These are phyloP conservation scores for Bolborhynchus lineola DNA, from an alignment of 2,113 vertebrate genomes.

Conservation along the genomic window DNA sequence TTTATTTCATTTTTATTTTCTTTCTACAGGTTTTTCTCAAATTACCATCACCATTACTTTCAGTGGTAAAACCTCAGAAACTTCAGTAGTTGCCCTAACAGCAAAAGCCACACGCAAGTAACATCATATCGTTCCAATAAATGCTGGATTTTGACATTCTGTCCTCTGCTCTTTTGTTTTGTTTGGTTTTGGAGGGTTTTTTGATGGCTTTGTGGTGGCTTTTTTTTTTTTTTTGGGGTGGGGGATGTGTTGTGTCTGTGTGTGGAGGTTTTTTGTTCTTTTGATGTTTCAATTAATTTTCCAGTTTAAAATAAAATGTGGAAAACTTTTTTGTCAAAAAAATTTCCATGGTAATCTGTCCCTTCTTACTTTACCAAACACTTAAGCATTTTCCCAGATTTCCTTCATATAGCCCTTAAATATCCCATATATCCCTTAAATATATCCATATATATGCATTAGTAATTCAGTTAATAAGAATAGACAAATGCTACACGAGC, in stretches of 20 bases:
- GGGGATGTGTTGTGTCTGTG: too few relatives aligned
- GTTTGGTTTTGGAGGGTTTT: neutral
- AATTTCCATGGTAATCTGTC: constrained; percentile 4
- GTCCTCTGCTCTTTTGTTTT: neutral
- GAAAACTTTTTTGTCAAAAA: constrained; percentile 10
- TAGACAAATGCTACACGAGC: neutral
- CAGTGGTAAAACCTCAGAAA: neutral
- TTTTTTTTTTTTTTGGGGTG: neutral
- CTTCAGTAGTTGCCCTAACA: neutral
- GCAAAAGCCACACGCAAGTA: neutral
- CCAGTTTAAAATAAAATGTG: constrained; percentile 11
- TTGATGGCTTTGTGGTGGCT: neutral
- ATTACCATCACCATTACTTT: neutral
- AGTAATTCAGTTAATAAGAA: neutral
- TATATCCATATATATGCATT: neutral
- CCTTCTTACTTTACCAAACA: neutral
- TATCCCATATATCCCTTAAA: neutral
- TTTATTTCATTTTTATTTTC: neutral
- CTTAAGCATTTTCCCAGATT: neutral
- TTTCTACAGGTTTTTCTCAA: neutral
- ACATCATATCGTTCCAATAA: neutral
- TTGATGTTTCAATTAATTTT: neutral
- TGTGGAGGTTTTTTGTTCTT: neutral
- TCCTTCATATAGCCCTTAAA: neutral
- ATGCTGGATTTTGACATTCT: neutral